Base-by-base conservation (phyloP, 2,113 vertebrate species). In the Desmodus rotundus region DNA sequence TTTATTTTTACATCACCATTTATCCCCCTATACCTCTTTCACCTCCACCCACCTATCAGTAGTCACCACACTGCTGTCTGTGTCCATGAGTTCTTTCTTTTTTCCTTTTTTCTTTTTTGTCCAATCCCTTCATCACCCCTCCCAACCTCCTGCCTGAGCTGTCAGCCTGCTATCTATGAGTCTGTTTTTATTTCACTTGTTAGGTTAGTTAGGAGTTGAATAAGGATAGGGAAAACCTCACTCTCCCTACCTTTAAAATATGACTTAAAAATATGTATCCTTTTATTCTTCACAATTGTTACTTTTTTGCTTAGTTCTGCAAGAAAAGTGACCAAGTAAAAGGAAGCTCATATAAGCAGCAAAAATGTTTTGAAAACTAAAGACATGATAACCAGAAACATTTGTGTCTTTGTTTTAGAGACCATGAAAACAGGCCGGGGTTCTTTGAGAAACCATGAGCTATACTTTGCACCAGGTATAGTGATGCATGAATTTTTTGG, bases 211-310 rank as follows among this genome's bases (percentile, higher is more conserved):
- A 87, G 31, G 24, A 77, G 22, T n/a, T 67, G 4, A 56, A 67
- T n/a, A 67, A n/a, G 13, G 28, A 22, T 70, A 38, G 5, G 20
- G 22, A 76, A 22, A 70, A 33, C 2, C 13, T 17, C 24, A 83
- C 6, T 77, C 28, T 76, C 13, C 5, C 20, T 12, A 82, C 84
- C 31, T 72, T 77, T n/a, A 81, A 95, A 89, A 52, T 88, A 67
- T 36, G 56, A 67, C 28, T 67, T 72, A 68, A 68, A 68, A 68
- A 36, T 9, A 65, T 38, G 5, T 80, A 58, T 19, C 2, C 68
- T 96, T 80, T 91, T 74, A 84, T 87, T 89, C 7, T 87, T 96
- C 72, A 58, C 17, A 36, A 72, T 87, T 90, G 92, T 96, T 65
- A 70, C 33, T 70, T 83, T 81, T 67, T 10, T 19, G 20, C 13